phyloP scores from a whole-genome alignment of 23 tunicate genomes.

The Diplosoma virens region DNA sequence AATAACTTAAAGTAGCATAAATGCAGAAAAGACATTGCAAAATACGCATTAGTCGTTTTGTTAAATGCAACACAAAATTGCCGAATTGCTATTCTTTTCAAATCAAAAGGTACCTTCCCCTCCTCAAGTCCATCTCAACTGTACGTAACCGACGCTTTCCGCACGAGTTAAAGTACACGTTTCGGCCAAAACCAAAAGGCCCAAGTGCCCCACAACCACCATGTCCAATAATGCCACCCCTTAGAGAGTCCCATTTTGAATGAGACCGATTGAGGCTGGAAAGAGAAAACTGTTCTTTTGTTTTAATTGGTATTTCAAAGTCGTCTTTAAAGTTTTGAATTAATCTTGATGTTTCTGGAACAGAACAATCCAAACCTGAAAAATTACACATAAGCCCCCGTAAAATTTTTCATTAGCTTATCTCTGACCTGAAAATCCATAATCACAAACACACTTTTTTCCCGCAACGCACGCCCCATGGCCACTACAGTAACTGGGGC shows the following conservation, averaged over 20 bases:
- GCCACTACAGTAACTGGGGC: slow-evolving; percentile 73
- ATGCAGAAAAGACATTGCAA: too few species aligned
- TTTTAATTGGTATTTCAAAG: slow-evolving; percentile 22
- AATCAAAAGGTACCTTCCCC: too few species aligned
- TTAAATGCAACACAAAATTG: too few species aligned
- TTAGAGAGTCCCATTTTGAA: slow-evolving; percentile 37
- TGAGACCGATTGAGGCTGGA: background rate
- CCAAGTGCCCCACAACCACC: slow-evolving; percentile 82
- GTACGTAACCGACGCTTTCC: slow-evolving; percentile 60
- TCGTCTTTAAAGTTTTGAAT: slow-evolving; percentile 58
- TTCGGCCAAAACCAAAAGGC: slow-evolving; percentile 69
- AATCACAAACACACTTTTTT: slow-evolving; percentile 58
- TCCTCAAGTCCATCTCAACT: slow-evolving; percentile 67
- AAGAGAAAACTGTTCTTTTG: background rate
- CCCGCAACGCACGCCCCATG: slow-evolving; percentile 63
- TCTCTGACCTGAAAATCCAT: slow-evolving; percentile 52
- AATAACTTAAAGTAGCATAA: too few species aligned
- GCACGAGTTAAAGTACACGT: slow-evolving; percentile 64
- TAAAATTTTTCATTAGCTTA: too few species aligned
- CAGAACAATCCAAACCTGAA: slow-evolving; percentile 33
- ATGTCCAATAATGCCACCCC: slow-evolving; percentile 60
- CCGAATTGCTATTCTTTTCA: too few species aligned
- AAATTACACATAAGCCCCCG: too few species aligned
- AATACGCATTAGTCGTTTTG: too few species aligned
- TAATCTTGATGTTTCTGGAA: background rate